Evolutionary conservation across 2,797 vertebrate species (phyloP).

Genomic region (Lagorchestes hirsutus): DNA sequence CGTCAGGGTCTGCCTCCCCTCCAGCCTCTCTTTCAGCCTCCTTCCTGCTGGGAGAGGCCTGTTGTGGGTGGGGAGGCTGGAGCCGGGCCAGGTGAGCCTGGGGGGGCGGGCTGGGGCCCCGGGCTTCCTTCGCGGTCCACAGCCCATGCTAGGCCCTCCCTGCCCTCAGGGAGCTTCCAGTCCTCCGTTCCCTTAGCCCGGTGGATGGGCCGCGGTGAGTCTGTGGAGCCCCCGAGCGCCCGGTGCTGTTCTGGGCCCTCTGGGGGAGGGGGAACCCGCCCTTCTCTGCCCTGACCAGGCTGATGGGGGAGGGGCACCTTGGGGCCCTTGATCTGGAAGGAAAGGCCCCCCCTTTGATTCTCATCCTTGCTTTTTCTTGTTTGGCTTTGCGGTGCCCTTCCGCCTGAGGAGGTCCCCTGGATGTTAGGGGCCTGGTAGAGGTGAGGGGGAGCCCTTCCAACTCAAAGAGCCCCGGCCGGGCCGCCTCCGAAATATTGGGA

Average conservation of each 20-base stretch:
- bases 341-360: neutral
- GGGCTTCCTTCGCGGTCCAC: neutral
- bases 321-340: neutral
- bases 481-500: neutral
- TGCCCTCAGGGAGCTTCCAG: neutral
- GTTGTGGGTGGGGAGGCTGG: neutral
- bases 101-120: neutral
- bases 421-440: neutral
- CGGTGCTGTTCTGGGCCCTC: neutral
- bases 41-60: neutral
- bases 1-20: neutral
- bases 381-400: neutral
- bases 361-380: neutral
- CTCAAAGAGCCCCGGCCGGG: neutral
- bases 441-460: neutral
- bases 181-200: too few species aligned
- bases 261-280: neutral
- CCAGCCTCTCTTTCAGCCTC: neutral
- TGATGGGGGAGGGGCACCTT: neutral
- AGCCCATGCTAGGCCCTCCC: neutral
- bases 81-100: too few species aligned
- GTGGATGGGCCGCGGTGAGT: neutral
- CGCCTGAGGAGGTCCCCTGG: neutral
- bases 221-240: neutral
- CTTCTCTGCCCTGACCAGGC: neutral